Evolutionary conservation across 2,797 vertebrate genomes (phyloP), one percentile per base, ranked within the genome.

Genomic region (Gymnothorax javanicus): DNA sequence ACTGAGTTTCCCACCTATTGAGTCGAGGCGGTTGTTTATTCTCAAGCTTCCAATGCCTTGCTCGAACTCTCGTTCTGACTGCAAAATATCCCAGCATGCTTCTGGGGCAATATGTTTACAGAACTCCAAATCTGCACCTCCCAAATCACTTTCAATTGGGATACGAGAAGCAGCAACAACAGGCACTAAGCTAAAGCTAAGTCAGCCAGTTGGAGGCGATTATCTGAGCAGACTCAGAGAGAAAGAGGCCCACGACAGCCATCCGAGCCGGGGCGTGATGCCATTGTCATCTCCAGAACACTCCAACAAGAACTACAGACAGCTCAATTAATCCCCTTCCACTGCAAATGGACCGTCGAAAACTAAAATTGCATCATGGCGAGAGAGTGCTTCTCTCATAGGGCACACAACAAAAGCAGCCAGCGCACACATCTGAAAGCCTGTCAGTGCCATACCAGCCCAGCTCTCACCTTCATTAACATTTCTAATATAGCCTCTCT

Each of bases 311-410:
- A 0, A 4, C 33, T 25, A 15, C 7, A 43, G 73, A 79, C 75
- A 9, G 75, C 75, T 79, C 75, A 79, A 79, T 79, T 79, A 79
- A 79, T 79, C 75, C 50, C 75, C 71, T 33, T 56, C 50, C 1
- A 20, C 75, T 54, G 50, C 43, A 79, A 79, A 79, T 0, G 15
- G 5, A 54, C 17, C 13, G 20, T 20, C 54, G 23, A 54, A 79
- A 79, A 23, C 17, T 7, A 54, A 79, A n/a, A 56, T 43, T 17
- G 20, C 50, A 4, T 7, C 17, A 50, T 50, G 50, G 15, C 54
- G 2, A 79, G 5, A n/a, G 5, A 79, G 43, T 1, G 17, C 17
- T n/a, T 9, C 15, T 20, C 23, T 12, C 4, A 33, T 11, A 33
- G 4, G 33, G 33, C 71, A n/a, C 67, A 25, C 20, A 69, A n/a